Conservation (phyloP, 2,113 vertebrate species). For the Aptenodytes patagonicus region DNA sequence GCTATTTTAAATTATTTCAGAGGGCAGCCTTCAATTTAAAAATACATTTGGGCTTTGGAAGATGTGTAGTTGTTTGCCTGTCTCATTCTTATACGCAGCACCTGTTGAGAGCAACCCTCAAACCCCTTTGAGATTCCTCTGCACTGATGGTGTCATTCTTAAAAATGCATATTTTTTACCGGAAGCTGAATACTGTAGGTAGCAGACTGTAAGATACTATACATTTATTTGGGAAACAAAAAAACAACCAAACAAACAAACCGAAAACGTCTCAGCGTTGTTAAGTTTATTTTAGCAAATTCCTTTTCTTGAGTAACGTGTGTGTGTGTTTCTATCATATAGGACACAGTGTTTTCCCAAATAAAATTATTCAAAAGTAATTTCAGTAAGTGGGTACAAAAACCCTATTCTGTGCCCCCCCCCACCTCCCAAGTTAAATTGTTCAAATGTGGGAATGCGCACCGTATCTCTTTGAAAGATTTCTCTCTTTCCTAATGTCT, state of each 20-base stretch:
- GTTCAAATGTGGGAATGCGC: background rate
- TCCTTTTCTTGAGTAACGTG: background rate
- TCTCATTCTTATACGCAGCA: background rate
- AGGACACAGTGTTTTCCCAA: background rate
- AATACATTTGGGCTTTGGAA: background rate
- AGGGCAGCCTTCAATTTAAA: background rate
- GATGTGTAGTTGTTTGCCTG: background rate
- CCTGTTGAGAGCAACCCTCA: background rate
- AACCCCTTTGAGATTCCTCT: background rate
- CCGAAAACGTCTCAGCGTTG: background rate
- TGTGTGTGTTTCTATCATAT: background rate
- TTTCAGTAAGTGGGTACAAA: background rate
- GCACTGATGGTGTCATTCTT: background rate
- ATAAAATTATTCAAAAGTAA: background rate
- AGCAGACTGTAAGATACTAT: too few relatives aligned
- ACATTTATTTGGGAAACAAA: background rate
- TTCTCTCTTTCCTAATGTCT: background rate
- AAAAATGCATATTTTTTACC: background rate
- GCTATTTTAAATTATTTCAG: background rate
- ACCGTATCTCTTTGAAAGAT: background rate
- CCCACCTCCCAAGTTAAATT: accelerated
- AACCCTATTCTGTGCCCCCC: accelerated
- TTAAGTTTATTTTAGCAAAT: background rate
- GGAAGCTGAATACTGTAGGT: accelerated
- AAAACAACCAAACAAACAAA: too few relatives aligned